phyloP scores from a whole-genome alignment of 2,797 vertebrate genomes.

The Phrynocephalus guinanensis region DNA sequence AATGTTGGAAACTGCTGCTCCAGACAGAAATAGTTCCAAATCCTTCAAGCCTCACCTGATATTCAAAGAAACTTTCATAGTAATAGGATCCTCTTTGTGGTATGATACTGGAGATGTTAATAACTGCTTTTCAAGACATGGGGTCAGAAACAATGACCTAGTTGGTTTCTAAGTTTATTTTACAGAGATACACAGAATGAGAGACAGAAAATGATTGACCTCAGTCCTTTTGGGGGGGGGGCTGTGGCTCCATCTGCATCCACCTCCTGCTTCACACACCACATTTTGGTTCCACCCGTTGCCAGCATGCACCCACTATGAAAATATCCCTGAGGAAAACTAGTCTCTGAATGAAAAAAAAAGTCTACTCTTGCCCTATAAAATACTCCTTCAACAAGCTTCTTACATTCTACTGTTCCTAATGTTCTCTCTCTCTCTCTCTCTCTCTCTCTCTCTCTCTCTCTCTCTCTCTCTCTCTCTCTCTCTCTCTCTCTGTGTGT shows the following conservation, averaged over 20 bases:
- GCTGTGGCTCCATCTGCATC: background rate
- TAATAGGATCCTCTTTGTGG: background rate
- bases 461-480: no score
- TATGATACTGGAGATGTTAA: background rate
- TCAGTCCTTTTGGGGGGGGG: background rate
- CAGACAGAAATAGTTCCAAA: no score
- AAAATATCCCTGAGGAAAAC: background rate
- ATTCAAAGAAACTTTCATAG: background rate
- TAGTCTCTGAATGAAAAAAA: background rate
- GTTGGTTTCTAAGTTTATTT: no score
- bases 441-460: no score
- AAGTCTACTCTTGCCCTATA: background rate
- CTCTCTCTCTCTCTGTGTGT: no score
- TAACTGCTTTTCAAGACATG: background rate
- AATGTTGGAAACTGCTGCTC: no score
- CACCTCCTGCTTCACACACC: background rate
- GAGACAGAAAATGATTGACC: background rate
- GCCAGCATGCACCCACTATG: background rate
- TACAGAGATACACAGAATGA: no score
- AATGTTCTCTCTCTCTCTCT: no score
- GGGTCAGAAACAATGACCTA: background rate
- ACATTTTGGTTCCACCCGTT: background rate
- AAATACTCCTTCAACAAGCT: background rate
- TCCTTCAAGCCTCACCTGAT: background rate
- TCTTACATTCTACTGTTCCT: background rate